phyloP scores from a whole-genome alignment of 1,140 invertebrate genomes.

The Drosophila subpulchrella region DNA sequence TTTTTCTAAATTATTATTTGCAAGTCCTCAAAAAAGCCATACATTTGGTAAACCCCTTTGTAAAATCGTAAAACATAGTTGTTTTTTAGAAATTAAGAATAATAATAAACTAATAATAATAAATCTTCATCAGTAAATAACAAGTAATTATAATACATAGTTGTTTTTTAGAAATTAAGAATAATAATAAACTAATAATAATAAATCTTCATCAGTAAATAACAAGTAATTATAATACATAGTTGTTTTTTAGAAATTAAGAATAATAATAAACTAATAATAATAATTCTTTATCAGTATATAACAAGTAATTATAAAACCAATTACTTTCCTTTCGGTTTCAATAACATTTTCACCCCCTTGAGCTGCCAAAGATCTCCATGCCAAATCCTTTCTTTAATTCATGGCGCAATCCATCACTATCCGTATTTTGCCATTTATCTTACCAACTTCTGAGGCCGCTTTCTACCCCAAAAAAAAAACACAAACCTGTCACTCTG shows the following conservation, averaged over 20 bases:
- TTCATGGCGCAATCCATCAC: constrained; percentile 25
- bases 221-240: background rate
- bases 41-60: background rate
- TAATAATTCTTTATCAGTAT: background rate
- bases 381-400: background rate
- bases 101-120: background rate
- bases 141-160: background rate
- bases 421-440: constrained; percentile 23
- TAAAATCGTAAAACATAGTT: too few species aligned
- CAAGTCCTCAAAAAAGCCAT: too few species aligned
- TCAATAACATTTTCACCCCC: background rate
- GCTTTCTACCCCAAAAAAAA: background rate
- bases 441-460: constrained; percentile 6
- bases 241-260: too few species aligned
- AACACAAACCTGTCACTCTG: constrained; percentile 3
- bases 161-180: too few species aligned
- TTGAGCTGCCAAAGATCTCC: too few species aligned
- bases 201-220: background rate
- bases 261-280: too few species aligned
- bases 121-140: background rate
- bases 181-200: too few species aligned
- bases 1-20: too few species aligned
- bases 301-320: background rate
- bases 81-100: too few species aligned
- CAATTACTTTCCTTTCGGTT: background rate